Percentiles rank a stretch among this genome's conserved stretches.
Conservation (phyloP, 2,113 vertebrate genomes). For the Brachionichthys hirsutus region DNA sequence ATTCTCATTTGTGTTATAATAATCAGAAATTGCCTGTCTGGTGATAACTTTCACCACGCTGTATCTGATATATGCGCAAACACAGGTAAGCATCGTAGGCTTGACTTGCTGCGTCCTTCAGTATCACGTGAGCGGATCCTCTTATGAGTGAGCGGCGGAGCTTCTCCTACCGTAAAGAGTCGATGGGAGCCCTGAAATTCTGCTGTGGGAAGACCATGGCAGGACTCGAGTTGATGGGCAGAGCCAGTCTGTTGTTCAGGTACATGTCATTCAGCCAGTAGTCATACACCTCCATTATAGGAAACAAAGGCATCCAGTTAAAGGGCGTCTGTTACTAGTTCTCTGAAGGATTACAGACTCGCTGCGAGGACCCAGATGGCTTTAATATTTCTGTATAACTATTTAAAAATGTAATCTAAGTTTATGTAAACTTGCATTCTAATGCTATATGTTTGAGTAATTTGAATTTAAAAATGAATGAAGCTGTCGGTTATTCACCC, state of each 20-base stretch:
- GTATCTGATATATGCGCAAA: no score
- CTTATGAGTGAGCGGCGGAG: not conserved
- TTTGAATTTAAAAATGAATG: no score
- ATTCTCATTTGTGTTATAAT: slow-evolving; percentile 9
- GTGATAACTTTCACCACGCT: no score
- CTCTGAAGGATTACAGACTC: no score
- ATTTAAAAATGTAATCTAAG: no score
- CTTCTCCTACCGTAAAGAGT: slow-evolving; percentile 85
- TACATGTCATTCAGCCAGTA: slow-evolving; percentile 99
- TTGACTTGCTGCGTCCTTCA: no score
- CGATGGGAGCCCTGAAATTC: slow-evolving; percentile 83
- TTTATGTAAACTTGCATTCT: no score
- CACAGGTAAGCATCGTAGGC: no score
- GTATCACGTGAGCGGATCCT: not conserved
- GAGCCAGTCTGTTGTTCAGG: slow-evolving; percentile 87
- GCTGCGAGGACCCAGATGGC: no score
- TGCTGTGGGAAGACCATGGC: slow-evolving; percentile 89
- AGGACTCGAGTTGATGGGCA: slow-evolving; percentile 94
- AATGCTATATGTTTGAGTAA: no score
- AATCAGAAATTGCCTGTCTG: not conserved
- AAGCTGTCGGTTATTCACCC: no score
- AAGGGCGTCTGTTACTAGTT: not conserved
- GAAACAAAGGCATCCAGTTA: slow-evolving; percentile 2
- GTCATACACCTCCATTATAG: slow-evolving; percentile 82
- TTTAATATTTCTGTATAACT: no score